phyloP scores from a whole-genome alignment of 2,113 vertebrate species.

The Chascanopsetta lugubris region DNA sequence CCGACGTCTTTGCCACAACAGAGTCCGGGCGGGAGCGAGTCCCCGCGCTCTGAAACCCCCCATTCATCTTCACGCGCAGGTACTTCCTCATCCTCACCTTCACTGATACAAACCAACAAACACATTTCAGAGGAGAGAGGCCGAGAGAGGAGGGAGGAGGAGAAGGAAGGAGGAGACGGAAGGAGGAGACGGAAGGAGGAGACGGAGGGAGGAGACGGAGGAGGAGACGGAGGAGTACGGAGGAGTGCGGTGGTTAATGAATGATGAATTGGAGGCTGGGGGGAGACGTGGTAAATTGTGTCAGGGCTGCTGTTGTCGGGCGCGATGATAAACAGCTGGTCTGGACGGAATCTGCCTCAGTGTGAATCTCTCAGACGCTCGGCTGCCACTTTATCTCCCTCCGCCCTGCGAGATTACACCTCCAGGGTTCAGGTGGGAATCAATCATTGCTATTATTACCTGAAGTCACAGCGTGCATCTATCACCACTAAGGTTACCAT shows the following conservation, averaged over 20 bases:
- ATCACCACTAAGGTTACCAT: conserved; percentile 82
- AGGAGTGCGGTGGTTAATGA: conserved; percentile 82
- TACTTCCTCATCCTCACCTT: too few species aligned
- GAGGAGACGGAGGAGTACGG: too few species aligned
- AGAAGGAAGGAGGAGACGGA: too few species aligned
- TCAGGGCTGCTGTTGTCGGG: conserved; percentile 77
- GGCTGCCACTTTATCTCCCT: conserved; percentile 84
- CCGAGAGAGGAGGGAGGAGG: too few species aligned
- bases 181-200: too few species aligned
- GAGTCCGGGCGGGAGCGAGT: too few species aligned
- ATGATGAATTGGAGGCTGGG: conserved; percentile 83
- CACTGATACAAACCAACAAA: too few species aligned
- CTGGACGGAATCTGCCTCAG: conserved; percentile 77
- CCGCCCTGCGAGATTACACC: conserved; percentile 85
- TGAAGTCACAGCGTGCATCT: conserved; percentile 82
- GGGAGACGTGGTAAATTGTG: conserved; percentile 80
- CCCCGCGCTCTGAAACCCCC: too few species aligned
- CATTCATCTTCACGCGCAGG: too few species aligned
- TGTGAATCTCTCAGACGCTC: conserved; percentile 80
- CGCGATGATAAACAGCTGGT: conserved; percentile 78
- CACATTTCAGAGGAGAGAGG: too few species aligned
- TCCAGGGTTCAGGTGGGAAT: conserved; percentile 87
- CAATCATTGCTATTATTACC: conserved; percentile 90
- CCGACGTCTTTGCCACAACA: too few species aligned
- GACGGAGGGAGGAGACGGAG: conserved; percentile 73